These are phyloP conservation scores for Triplophysa tibetana DNA, from an alignment of 2,113 vertebrate genomes.

Conservation along the genomic window DNA sequence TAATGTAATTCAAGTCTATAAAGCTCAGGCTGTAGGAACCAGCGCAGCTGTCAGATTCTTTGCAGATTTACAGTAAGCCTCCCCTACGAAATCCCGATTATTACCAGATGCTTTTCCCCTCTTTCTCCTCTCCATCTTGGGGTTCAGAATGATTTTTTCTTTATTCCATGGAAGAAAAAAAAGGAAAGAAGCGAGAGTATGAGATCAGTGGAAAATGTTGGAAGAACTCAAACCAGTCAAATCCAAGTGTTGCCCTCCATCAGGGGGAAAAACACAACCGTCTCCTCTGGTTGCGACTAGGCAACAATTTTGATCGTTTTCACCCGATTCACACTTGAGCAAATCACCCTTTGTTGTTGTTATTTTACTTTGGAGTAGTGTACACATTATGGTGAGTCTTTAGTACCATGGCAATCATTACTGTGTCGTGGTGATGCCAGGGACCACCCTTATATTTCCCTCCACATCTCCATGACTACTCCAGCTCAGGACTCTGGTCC, in stretches of 20 bases:
- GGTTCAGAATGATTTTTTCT: conserved; percentile 37
- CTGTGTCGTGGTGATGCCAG: not conserved
- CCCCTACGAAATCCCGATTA: conserved; percentile 69
- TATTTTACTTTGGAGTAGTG: not conserved
- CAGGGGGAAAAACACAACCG: conserved; percentile 4
- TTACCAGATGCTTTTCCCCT: conserved; percentile 68
- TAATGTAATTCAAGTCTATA: conserved; percentile 18
- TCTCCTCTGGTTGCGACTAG: conserved; percentile 8
- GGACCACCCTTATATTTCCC: conserved; percentile 8
- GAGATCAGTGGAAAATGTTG: conserved; percentile 75
- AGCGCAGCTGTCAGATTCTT: conserved; percentile 59
- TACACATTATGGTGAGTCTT: not conserved
- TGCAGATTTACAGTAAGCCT: conserved; percentile 67
- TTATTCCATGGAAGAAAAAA: conserved; percentile 45
- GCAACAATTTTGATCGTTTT: conserved; percentile 35
- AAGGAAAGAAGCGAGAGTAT: conserved; percentile 50
- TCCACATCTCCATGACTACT: not conserved
- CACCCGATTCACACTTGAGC: conserved; percentile 15
- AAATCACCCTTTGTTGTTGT: not conserved
- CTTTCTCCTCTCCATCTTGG: conserved; percentile 31
- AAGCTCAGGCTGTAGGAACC: conserved; percentile 8
- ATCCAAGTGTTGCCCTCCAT: conserved; percentile 40
- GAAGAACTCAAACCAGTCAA: conserved; percentile 40
- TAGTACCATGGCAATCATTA: conserved; percentile 1
- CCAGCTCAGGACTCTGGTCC: not conserved